These are phyloP conservation scores for Sinopyrophorus schimmeli DNA, from an alignment of 2,888 invertebrate genomes.

Conservation along the genomic window DNA sequence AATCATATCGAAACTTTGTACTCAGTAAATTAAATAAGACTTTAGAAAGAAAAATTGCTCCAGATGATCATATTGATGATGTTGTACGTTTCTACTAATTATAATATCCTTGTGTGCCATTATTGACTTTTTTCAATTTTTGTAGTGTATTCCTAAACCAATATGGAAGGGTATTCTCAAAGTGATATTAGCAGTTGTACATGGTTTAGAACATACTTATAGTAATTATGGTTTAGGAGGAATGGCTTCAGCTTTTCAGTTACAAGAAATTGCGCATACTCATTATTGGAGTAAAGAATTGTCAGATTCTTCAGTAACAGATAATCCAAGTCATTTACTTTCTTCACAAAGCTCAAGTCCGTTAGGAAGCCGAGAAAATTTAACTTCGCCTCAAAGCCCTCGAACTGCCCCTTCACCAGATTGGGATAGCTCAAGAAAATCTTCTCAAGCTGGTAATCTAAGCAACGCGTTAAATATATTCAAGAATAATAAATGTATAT, in stretches of 20 bases:
- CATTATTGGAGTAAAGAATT: constrained; percentile 95
- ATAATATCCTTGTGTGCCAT: neutral
- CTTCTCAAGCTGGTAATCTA: constrained; percentile 64
- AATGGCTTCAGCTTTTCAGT: constrained; percentile 95
- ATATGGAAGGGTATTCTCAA: constrained; percentile 98
- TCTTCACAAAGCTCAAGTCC: constrained; percentile 64
- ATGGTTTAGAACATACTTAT: constrained; percentile 90
- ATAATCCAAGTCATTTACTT: constrained; percentile 44
- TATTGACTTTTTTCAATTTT: constrained; percentile 21
- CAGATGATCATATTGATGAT: constrained; percentile 97
- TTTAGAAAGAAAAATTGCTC: constrained; percentile 88
- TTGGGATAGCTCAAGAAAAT: constrained; percentile 64
- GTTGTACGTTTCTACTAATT: constrained; percentile 68
- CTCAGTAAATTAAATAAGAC: constrained; percentile 94
- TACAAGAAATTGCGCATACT: constrained; percentile 98
- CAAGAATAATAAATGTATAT: constrained; percentile 27
- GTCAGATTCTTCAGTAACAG: constrained; percentile 60
- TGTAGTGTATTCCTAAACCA: constrained; percentile 82
- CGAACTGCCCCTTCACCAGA: constrained; percentile 60
- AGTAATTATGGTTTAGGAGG: constrained; percentile 94
- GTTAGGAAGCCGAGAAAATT: constrained; percentile 69
- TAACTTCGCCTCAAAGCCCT: constrained; percentile 68
- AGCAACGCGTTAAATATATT: neutral
- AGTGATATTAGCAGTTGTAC: constrained; percentile 84
- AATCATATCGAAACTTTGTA: constrained; percentile 94